Percentiles rank a stretch among this genome's conserved stretches.
Conservation (phyloP, 2,797 vertebrate genomes). For the Megaceryle alcyon region DNA sequence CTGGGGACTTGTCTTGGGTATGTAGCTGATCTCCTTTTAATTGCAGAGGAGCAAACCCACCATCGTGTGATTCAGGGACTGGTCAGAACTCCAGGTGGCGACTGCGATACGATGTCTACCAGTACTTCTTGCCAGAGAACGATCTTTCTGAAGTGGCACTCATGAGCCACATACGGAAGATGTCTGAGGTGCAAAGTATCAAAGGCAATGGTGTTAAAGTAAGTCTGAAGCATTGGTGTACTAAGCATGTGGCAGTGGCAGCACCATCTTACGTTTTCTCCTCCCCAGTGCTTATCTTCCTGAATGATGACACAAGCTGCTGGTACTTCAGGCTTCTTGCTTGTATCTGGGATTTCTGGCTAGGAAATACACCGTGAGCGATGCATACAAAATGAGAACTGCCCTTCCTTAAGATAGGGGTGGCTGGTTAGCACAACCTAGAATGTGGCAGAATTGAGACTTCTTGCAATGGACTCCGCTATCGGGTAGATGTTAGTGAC, state of each 20-base stretch:
- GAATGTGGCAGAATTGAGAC: neutral
- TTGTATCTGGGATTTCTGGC: neutral
- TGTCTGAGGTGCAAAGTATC: slow-evolving; percentile 79
- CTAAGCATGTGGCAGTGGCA: neutral
- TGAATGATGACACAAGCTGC: neutral
- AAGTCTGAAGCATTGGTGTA: neutral
- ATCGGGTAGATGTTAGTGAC: neutral
- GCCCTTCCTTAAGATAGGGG: neutral
- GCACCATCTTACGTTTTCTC: neutral
- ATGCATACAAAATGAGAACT: neutral
- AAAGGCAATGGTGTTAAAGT: slow-evolving; percentile 81
- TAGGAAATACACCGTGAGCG: neutral
- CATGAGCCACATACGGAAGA: slow-evolving; percentile 80
- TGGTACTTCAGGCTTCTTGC: neutral
- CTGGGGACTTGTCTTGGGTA: neutral
- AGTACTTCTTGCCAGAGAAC: slow-evolving; percentile 90
- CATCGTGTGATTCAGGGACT: slow-evolving; percentile 77
- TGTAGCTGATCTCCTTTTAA: neutral
- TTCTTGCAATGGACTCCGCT: neutral
- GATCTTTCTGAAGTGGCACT: slow-evolving; percentile 84
- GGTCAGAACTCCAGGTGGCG: slow-evolving; percentile 80
- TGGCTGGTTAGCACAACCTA: neutral
- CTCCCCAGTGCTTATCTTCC: neutral
- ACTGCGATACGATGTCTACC: slow-evolving; percentile 91
- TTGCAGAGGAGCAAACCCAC: slow-evolving; percentile 81